Evolutionary conservation across 1,140 invertebrate species (phyloP), one percentile per base, ranked within the genome.

Genomic region (Leptinotarsa texana): DNA sequence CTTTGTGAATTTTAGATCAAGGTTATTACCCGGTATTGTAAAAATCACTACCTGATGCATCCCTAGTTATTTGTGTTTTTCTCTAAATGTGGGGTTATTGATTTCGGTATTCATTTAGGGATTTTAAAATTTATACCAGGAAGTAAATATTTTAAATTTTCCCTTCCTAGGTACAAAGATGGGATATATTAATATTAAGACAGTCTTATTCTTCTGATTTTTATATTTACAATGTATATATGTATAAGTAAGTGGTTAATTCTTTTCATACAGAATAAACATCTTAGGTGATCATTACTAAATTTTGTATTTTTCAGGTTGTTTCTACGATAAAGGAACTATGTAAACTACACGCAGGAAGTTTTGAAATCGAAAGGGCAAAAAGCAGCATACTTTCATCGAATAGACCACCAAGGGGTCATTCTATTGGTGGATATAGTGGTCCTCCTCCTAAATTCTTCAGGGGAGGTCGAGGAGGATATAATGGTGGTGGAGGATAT

Each of bases 271-370:
- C 33, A 57, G 13, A 57, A 15, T 18, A 57, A 57, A 57, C 51
- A 57, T 57, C n/a, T 57, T 15, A 4, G n/a, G n/a, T 18, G 5
- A 18, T 17, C 11, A 42, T 42, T 68, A 47, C 4, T 33, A 8
- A 72, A 27, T 68, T 67, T 76, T 8, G 27, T 8, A 33, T 72
- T 79, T 84, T 84, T 13, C 80, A 91, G 89, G 86, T 93, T 4
- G 80, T 93, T 13, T 80, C 84, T 13, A 88, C 93, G 8, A 88
- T 95, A 2, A 90, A 88, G 78, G 86, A 89, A 22, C 81, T 96
- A 0, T 95, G 94, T 80, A 87, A 89, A 22, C 88, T 94, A 82
- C 89, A 92, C 78, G 90, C 94, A 1, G 92, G 93, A 1, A 90
- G 94, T 79, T 90, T 87, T 79, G 88, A 89, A 69, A 89, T 94